phyloP scores from a whole-genome alignment of 2,888 invertebrate species.

The Parnassius glacialis region DNA sequence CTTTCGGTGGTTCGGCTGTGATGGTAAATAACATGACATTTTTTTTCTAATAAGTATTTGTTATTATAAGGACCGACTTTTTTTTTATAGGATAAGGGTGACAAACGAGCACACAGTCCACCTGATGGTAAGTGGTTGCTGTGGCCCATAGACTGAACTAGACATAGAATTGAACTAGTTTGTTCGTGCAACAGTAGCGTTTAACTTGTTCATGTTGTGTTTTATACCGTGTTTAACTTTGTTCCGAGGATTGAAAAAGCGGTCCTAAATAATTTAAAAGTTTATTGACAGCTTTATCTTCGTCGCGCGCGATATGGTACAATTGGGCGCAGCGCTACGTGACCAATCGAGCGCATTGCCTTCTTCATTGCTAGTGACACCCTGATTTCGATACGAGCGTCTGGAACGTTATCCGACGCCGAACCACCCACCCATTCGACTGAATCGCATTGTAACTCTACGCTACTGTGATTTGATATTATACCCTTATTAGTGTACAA shows the following conservation, averaged over 20 bases:
- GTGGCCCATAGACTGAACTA: too few relatives aligned
- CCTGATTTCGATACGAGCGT: background rate
- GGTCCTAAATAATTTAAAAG: background rate
- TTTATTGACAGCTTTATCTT: slow-evolving; percentile 2
- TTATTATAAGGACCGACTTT: too few relatives aligned
- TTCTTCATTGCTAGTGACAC: slow-evolving; percentile 8
- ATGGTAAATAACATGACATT: too few relatives aligned
- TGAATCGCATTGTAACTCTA: background rate
- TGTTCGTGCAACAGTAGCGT: too few relatives aligned
- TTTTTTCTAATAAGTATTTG: too few relatives aligned
- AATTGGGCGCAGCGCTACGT: slow-evolving; percentile 5
- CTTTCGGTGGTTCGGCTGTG: too few relatives aligned
- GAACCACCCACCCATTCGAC: slow-evolving; percentile 1
- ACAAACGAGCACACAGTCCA: too few relatives aligned
- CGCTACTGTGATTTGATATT: background rate
- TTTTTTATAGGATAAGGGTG: too few relatives aligned
- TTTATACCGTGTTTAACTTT: too few relatives aligned
- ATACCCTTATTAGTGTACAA: background rate
- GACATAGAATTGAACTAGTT: too few relatives aligned
- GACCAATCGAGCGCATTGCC: slow-evolving; percentile 19
- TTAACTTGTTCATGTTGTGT: too few relatives aligned
- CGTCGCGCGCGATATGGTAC: background rate
- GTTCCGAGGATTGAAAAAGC: background rate
- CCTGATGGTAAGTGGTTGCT: too few relatives aligned
- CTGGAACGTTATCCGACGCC: slow-evolving; percentile 6